Base-by-base conservation (phyloP, 2,888 invertebrate species). In the Erebia ligea region DNA sequence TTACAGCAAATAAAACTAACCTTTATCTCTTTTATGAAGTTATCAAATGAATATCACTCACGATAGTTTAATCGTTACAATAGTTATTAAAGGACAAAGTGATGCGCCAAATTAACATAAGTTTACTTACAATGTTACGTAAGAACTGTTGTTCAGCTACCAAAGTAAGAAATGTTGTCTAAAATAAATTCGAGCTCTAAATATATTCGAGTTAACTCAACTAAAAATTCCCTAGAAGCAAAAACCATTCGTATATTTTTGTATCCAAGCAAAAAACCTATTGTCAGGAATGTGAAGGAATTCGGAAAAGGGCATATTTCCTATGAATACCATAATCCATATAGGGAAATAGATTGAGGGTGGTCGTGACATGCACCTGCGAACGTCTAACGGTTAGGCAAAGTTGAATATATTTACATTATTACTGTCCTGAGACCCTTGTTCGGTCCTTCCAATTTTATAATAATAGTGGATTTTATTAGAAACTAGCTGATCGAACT, bases 281-380 rank as follows among this genome's bases (percentile, higher is more conserved):
- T 17, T 45, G 45, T 62, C 48, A 45, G 62, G 19, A 62, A 62
- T 62, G 62, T 15, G 21, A 61, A 61, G 65, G 13, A 45, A 48
- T 65, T 67, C 40, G 61, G 62, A 59, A 70, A 68, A 67, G 69
- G 69, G 40, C 67, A 72, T 72, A 72, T 72, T 67, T 70, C 65
- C 64, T 64, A 64, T 64, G 64, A 64, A 72, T 72, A 70, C 61
- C 40, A 63, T 54, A 56, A 64, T 10, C 64, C 64, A 52, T 64
- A 64, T 64, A 52, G 34, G 64, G 64, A 19, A 62, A 62, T 48
- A 50, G 64, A 64, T 64, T 34, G 64, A 64, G 64, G 64, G 64
- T 64, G 64, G 64, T 64, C 64, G 50, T 34, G 52, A n/a, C 48
- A 25, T 15, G 64, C 72, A 72, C 69, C 72, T 72, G 72, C 72